Base-by-base conservation (phyloP, 2,113 vertebrate genomes). In the Platanista minor region DNA sequence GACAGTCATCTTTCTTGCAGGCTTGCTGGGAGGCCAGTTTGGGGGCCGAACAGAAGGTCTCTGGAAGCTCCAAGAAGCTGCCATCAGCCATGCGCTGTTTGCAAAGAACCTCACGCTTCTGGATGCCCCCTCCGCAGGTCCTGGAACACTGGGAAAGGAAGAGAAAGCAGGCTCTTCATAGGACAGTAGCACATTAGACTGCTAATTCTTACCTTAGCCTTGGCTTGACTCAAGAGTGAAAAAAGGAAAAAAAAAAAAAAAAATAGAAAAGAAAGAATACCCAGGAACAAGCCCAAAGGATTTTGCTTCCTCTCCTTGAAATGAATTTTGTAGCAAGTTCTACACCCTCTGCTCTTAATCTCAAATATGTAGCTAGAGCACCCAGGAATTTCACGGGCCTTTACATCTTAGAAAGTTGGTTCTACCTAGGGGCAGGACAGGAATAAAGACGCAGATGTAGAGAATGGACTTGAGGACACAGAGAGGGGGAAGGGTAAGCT, bases 61-160 rank as follows among this genome's bases (percentile, higher is more conserved):
- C 99, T 0, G 99, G 99, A 92, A 99, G 97, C 88, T 99, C 99
- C 90, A 99, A 92, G 75, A 99, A 97, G 96, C 99, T 99, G 88
- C 99, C 99, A 62, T 99, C 99, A 8, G 99, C 99, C 97, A 99
- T 98, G 4, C 98, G 99, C 96, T 99, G 99, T 98, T 99, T 99
- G 98, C 99, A 99, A 89, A 99, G 59, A 11, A 98, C 97, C 14
- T 98, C 98, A 33, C 99, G 98, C 77, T 93, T 99, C 98, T 99
- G 99, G 90, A 98, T 39, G 41, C 99, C 99, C 10, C 99, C 98
- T 0, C 99, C 99, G 64, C 99, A 99, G 41, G 99, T 99, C 95
- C 98, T 99, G 7, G 99, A 99, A 95, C 99, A 99, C 99, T 99
- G 98, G 5, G 25, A 33, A 66, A 43, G 82, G 83, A 94, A 59